Evolutionary conservation across 2,113 vertebrate species (phyloP).

Genomic region (Oryzias woworae): DNA sequence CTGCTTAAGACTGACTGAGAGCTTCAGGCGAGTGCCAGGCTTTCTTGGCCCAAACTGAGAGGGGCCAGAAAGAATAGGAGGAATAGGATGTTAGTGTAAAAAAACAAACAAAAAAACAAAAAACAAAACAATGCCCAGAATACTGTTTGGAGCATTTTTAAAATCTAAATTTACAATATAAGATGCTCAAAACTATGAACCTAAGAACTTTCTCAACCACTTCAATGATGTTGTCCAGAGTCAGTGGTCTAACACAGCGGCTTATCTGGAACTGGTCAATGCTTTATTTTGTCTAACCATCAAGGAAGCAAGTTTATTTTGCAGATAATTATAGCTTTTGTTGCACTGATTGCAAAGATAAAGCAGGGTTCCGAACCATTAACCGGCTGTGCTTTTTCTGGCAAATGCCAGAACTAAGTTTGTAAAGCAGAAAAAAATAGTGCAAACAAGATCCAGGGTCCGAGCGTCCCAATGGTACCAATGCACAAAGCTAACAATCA

Average conservation of each 20-base stretch:
- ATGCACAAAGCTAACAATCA: slow-evolving; percentile 24
- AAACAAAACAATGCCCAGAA: slow-evolving; percentile 56
- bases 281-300: slow-evolving; percentile 76
- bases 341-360: slow-evolving; percentile 74
- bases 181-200: slow-evolving; percentile 32
- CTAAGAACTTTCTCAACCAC: slow-evolving; percentile 34
- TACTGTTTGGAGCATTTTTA: slow-evolving; percentile 21
- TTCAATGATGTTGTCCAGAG: slow-evolving; percentile 36
- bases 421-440: slow-evolving; percentile 17
- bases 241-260: slow-evolving; percentile 37
- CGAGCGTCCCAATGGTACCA: not conserved
- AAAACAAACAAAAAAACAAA: slow-evolving; percentile 24
- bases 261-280: slow-evolving; percentile 73
- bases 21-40: slow-evolving; percentile 75
- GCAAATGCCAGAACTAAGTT: slow-evolving; percentile 45
- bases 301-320: slow-evolving; percentile 73
- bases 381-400: slow-evolving; percentile 69
- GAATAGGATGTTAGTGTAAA: slow-evolving; percentile 36
- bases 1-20: slow-evolving; percentile 75
- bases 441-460: slow-evolving; percentile 1
- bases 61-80: slow-evolving; percentile 57
- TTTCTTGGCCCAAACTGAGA: slow-evolving; percentile 68
- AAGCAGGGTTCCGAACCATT: slow-evolving; percentile 71
- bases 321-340: slow-evolving; percentile 76
- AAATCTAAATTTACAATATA: slow-evolving; percentile 28